phyloP scores from a whole-genome alignment of 1,140 invertebrate species.

The Colletes gigas region DNA sequence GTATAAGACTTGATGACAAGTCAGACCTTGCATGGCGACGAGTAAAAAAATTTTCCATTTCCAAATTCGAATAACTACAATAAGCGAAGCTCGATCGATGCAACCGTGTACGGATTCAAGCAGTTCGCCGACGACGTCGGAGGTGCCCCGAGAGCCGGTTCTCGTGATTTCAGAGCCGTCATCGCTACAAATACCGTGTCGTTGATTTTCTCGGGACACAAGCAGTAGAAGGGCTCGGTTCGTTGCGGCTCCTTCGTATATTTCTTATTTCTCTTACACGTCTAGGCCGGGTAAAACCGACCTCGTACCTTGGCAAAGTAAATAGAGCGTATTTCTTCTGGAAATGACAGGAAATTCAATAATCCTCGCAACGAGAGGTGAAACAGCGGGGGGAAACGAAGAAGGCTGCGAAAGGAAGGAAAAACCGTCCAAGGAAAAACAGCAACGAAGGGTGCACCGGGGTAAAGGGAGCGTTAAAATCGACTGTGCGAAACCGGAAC shows the following conservation, averaged over 20 bases:
- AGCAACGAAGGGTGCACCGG: background rate
- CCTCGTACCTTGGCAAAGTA: conserved; percentile 65
- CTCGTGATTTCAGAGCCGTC: conserved; percentile 38
- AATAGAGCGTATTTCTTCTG: conserved; percentile 80
- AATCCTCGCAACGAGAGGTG: conserved; percentile 73
- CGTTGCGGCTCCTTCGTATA: conserved; percentile 49
- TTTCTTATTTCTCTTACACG: conserved; percentile 62
- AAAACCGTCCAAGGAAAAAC: conserved; percentile 11
- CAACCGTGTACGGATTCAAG: background rate
- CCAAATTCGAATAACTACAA: background rate
- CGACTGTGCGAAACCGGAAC: conserved; percentile 6
- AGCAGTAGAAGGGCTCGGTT: conserved; percentile 37
- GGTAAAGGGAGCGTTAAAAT: background rate
- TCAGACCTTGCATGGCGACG: too few species aligned
- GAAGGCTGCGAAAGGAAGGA: conserved; percentile 29
- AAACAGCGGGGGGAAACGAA: conserved; percentile 46
- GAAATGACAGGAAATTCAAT: conserved; percentile 80
- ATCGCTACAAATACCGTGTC: conserved; percentile 31
- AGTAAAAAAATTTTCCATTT: too few species aligned
- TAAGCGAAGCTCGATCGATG: background rate
- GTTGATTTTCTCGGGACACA: conserved; percentile 44
- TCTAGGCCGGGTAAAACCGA: conserved; percentile 46
- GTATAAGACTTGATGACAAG: too few species aligned
- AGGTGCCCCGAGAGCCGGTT: background rate
- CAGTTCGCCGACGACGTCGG: background rate